Conservation (phyloP, 1,140 invertebrate species). For the Gonioctena quinquepunctata region DNA sequence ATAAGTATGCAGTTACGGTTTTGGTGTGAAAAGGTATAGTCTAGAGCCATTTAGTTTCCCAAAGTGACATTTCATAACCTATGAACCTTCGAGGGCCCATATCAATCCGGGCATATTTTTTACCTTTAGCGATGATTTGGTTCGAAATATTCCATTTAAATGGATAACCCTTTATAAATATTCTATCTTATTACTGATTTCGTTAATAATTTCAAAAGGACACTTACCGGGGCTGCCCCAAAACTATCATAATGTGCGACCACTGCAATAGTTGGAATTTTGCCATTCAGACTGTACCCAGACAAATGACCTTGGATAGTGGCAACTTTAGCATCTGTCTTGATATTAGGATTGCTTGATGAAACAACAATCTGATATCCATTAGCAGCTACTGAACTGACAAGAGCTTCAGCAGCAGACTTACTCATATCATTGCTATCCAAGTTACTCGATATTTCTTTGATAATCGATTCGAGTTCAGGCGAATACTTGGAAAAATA, state of each 20-base stretch:
- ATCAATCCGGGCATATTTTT: too few relatives aligned
- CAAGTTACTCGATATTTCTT: constrained; percentile 65
- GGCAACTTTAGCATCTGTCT: constrained; percentile 79
- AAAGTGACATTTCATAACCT: too few relatives aligned
- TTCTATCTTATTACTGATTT: too few relatives aligned
- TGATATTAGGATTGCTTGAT: constrained; percentile 69
- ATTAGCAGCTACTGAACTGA: constrained; percentile 88
- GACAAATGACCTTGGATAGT: constrained; percentile 86
- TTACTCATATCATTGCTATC: constrained; percentile 58
- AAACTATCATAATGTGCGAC: constrained; percentile 93
- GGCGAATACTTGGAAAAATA: constrained; percentile 82
- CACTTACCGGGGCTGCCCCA: constrained; percentile 83
- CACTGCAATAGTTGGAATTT: constrained; percentile 82
- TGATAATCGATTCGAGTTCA: constrained; percentile 75
- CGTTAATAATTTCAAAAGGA: too few relatives aligned
- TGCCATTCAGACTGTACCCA: constrained; percentile 77
- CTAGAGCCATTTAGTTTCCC: too few relatives aligned
- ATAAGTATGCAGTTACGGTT: too few relatives aligned
- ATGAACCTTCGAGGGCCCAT: too few relatives aligned
- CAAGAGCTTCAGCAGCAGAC: constrained; percentile 77
- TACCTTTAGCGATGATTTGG: too few relatives aligned
- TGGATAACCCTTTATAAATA: too few relatives aligned
- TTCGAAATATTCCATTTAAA: too few relatives aligned
- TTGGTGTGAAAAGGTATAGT: too few relatives aligned
- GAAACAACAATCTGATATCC: constrained; percentile 85